Conservation (phyloP, 2,888 invertebrate genomes). For the Heteromurus nitidus region DNA sequence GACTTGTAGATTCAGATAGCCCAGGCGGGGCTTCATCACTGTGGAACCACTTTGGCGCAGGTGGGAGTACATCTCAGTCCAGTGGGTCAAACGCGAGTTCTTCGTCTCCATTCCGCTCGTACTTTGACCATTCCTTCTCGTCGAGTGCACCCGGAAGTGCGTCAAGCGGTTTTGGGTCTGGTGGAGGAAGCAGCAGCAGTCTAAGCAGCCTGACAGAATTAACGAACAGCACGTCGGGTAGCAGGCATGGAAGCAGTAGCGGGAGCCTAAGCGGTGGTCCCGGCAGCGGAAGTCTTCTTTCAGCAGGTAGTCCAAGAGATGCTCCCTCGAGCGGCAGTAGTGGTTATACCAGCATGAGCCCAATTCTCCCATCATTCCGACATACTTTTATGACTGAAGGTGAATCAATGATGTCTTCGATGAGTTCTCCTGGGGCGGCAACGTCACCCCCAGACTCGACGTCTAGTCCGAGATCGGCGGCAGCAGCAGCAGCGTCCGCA, state of each 20-base stretch:
- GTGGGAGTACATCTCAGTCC: background rate
- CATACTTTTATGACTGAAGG: slow-evolving; percentile 73
- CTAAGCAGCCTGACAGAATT: slow-evolving; percentile 64
- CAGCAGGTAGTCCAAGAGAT: slow-evolving; percentile 59
- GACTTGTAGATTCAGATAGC: slow-evolving; percentile 31
- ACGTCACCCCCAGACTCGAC: slow-evolving; percentile 80
- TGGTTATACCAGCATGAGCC: slow-evolving; percentile 70
- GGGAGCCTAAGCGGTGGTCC: slow-evolving; percentile 31
- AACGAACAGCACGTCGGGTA: slow-evolving; percentile 58
- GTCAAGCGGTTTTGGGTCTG: slow-evolving; percentile 39
- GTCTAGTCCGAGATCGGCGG: slow-evolving; percentile 69
- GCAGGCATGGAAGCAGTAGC: slow-evolving; percentile 42
- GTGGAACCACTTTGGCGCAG: slow-evolving; percentile 53
- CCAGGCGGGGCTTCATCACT: slow-evolving; percentile 20
- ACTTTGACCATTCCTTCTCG: slow-evolving; percentile 67
- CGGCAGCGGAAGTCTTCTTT: slow-evolving; percentile 51
- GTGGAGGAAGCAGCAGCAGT: slow-evolving; percentile 59
- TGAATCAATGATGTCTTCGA: slow-evolving; percentile 68
- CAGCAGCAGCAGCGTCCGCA: slow-evolving; percentile 13
- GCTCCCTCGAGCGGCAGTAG: slow-evolving; percentile 65
- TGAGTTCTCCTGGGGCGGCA: slow-evolving; percentile 76
- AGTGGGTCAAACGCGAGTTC: slow-evolving; percentile 21
- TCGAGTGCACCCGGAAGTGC: slow-evolving; percentile 26
- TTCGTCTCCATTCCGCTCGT: slow-evolving; percentile 62
- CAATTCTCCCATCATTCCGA: slow-evolving; percentile 73